phyloP scores from a whole-genome alignment of 1,140 invertebrate genomes.

The Matsumurasca onukii region DNA sequence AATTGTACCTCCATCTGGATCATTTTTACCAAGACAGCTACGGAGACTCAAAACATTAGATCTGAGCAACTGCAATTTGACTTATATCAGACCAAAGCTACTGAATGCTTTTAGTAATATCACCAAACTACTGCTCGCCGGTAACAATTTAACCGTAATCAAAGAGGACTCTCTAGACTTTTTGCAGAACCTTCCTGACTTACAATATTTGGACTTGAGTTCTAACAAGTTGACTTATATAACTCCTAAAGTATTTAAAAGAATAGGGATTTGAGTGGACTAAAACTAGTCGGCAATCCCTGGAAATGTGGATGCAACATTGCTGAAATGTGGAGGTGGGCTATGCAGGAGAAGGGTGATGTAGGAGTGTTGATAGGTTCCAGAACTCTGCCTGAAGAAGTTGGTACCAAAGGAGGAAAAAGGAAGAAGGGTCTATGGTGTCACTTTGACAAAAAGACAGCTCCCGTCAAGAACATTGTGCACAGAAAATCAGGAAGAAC shows the following conservation, averaged over 20 bases:
- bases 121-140: slow-evolving; percentile 61
- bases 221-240: slow-evolving; percentile 63
- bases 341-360: slow-evolving; percentile 61
- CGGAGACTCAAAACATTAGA: slow-evolving; percentile 63
- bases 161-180: slow-evolving; percentile 53
- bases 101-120: slow-evolving; percentile 63
- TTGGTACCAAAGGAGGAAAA: slow-evolving; percentile 56
- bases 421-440: slow-evolving; percentile 65
- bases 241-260: slow-evolving; percentile 54
- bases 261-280: slow-evolving; percentile 56
- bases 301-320: slow-evolving; percentile 69
- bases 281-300: slow-evolving; percentile 67
- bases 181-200: slow-evolving; percentile 55
- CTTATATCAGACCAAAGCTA: slow-evolving; percentile 58
- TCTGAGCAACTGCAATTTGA: slow-evolving; percentile 64
- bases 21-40: slow-evolving; percentile 63
- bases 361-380: slow-evolving; percentile 64
- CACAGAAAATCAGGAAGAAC: slow-evolving; percentile 56
- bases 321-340: slow-evolving; percentile 72
- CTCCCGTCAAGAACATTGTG: slow-evolving; percentile 53
- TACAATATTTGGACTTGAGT: slow-evolving; percentile 64
- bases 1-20: slow-evolving; percentile 51
- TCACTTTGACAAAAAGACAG: slow-evolving; percentile 59
- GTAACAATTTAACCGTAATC: slow-evolving; percentile 56
- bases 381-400: slow-evolving; percentile 58